Conservation (phyloP, 2,888 invertebrate species). For the Ochlodes sylvanus region DNA sequence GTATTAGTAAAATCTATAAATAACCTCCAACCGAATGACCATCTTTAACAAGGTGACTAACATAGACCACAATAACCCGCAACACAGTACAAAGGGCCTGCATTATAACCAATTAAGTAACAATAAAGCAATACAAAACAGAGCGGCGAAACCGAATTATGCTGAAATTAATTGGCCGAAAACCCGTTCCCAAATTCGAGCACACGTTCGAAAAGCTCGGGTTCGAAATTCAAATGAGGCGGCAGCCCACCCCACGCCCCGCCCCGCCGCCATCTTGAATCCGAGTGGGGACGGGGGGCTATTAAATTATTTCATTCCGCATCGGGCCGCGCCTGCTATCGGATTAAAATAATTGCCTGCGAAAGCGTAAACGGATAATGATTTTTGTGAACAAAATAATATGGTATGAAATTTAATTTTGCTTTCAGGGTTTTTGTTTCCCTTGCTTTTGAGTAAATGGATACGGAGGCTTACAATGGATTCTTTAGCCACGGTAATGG, state of each 20-base stretch:
- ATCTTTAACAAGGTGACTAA: background rate
- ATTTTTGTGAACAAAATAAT: conserved; percentile 81
- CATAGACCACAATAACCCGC: conserved; percentile 27
- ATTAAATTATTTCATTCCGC: conserved; percentile 85
- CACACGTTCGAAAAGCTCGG: conserved; percentile 81
- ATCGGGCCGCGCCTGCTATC: conserved; percentile 80
- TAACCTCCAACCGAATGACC: conserved; percentile 23
- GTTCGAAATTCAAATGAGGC: conserved; percentile 85
- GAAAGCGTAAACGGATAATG: conserved; percentile 83
- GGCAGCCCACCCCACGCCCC: conserved; percentile 79
- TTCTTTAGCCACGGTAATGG: background rate
- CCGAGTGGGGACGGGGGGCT: conserved; percentile 72
- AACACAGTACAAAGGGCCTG: conserved; percentile 42
- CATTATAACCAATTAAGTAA: conserved; percentile 67
- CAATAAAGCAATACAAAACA: conserved; percentile 67
- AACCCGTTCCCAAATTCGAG: conserved; percentile 72
- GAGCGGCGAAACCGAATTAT: conserved; percentile 71
- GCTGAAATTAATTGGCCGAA: conserved; percentile 82
- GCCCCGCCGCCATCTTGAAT: conserved; percentile 83
- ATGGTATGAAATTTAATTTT: conserved; percentile 72
- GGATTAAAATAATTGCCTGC: conserved; percentile 84
- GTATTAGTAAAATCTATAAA: background rate
- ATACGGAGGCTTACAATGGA: conserved; percentile 9
- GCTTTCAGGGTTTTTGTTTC: conserved; percentile 47
- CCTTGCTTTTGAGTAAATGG: conserved; percentile 40